These are phyloP conservation scores for Mycetomoellerius zeteki DNA, from an alignment of 1,140 invertebrate genomes.

Conservation along the genomic window DNA sequence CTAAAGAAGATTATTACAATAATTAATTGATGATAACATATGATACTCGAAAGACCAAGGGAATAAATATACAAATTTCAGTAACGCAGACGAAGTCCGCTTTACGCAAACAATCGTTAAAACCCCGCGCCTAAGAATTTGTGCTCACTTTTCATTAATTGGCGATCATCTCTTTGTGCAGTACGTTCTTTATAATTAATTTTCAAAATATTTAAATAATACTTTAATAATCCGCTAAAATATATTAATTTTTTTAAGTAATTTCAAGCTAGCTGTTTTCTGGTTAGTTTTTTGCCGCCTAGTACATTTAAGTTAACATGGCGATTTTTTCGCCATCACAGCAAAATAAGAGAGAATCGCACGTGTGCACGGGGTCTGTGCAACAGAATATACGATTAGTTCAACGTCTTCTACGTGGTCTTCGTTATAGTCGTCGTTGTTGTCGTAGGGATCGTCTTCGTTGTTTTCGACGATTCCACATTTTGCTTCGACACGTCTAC, in stretches of 20 bases:
- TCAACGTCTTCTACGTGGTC: conserved; percentile 57
- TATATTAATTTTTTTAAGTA: conserved; percentile 19
- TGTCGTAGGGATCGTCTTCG: conserved; percentile 39
- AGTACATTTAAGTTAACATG: conserved; percentile 13
- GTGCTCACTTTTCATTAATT: not conserved
- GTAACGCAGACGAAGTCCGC: not conserved
- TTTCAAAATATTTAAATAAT: conserved; percentile 12
- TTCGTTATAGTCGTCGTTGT: conserved; percentile 35
- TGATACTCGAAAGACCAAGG: conserved; percentile 13
- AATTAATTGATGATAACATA: conserved; percentile 45
- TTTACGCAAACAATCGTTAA: conserved; percentile 1
- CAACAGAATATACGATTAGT: conserved; percentile 36
- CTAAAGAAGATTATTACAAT: conserved; percentile 51
- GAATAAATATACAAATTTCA: conserved; percentile 72
- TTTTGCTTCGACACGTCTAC: conserved; percentile 73
- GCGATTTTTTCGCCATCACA: conserved; percentile 7
- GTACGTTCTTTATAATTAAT: not conserved
- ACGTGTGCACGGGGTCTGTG: conserved; percentile 11
- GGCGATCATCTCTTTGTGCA: not conserved
- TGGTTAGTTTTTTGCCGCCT: not conserved
- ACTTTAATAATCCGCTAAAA: conserved; percentile 19
- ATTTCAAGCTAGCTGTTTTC: not conserved
- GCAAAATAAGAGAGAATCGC: conserved; percentile 17
- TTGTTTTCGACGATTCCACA: conserved; percentile 69
- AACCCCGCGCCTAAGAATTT: not conserved